Evolutionary conservation across 2,797 vertebrate species (phyloP), one percentile per base, ranked within the genome.

Genomic region (Malurus leucopterus): DNA sequence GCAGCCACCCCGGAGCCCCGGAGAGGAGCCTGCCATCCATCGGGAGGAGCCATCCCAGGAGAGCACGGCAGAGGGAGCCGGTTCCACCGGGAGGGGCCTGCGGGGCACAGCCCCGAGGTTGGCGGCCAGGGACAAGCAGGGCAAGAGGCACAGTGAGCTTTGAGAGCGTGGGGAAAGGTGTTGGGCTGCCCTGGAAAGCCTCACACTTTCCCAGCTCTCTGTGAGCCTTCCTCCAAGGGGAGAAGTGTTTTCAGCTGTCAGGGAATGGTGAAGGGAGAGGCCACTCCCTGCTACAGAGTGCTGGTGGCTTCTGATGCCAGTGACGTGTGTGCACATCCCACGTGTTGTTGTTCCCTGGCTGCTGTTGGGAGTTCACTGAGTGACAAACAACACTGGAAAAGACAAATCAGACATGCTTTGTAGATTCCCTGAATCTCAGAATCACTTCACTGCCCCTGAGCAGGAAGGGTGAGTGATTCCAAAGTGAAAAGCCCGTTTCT

Each of bases 71-170:
- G 93, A 69, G 88, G 90, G 80, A 62, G 32, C 5, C 1, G 77
- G 43, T 2, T n/a, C 69, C 38, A 15, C 75, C 3, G 87, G 92
- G 9, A 76, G 86, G 21, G 93, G 86, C 75, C 75, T 96, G 41
- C 73, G 94, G 22, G 71, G 78, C 4, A 97, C 85, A 5, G 94
- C 86, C 29, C 90, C 86, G 2, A 95, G 90, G n/a, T 54, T 96
- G 73, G 69, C 82, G 0, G 89, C 92, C 1, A 86, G 67, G 38
- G 95, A 95, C 26, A 96, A 91, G 47, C 94, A 91, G 44, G 58
- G 73, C 32, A 94, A 77, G 89, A 87, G 83, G 7, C 96, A 96
- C 76, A 46, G 69, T 0, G 96, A 97, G 72, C 88, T 97, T n/a
- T 97, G 92, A 96, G 55, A 62, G 38, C 50, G 1, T 30, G 36